These are phyloP conservation scores for Spatula versicolor DNA, from an alignment of 2,797 vertebrate species.

Conservation along the genomic window DNA sequence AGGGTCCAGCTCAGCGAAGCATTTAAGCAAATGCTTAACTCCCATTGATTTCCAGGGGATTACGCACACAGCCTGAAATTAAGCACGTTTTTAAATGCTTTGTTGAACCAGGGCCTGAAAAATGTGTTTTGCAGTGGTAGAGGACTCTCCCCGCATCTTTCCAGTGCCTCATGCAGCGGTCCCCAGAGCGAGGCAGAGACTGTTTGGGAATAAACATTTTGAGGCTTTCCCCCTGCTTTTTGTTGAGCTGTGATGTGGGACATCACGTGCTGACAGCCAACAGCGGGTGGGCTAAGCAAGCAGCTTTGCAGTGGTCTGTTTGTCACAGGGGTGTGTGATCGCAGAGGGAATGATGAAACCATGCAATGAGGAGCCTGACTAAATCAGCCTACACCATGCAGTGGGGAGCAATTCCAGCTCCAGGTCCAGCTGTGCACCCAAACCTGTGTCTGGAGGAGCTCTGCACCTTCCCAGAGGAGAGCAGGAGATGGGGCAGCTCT, in stretches of 20 bases:
- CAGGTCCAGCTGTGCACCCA: not conserved
- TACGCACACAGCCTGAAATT: not conserved
- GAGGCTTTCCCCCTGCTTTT: not conserved
- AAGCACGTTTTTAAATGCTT: not conserved
- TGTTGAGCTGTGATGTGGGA: accelerated
- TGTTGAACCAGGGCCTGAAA: not conserved
- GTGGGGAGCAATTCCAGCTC: not conserved
- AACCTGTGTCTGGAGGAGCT: not conserved
- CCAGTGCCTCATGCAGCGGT: not conserved
- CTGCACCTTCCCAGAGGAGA: not conserved
- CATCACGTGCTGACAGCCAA: not conserved
- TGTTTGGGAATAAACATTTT: not conserved
- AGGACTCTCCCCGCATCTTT: not conserved
- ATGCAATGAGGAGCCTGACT: not conserved
- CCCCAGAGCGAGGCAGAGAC: not conserved
- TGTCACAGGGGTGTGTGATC: accelerated
- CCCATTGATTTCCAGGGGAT: not conserved
- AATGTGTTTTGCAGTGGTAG: not conserved
- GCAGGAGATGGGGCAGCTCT: not conserved
- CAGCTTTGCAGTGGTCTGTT: accelerated
- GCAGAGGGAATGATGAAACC: not conserved
- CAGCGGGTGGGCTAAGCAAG: not conserved
- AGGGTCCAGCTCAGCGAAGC: not conserved
- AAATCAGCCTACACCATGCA: accelerated
- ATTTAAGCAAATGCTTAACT: not conserved